Percentiles rank a stretch among this genome's conserved stretches.
phyloP scores from a whole-genome alignment of 1,140 invertebrate species.

The Drosophila subpulchrella region DNA sequence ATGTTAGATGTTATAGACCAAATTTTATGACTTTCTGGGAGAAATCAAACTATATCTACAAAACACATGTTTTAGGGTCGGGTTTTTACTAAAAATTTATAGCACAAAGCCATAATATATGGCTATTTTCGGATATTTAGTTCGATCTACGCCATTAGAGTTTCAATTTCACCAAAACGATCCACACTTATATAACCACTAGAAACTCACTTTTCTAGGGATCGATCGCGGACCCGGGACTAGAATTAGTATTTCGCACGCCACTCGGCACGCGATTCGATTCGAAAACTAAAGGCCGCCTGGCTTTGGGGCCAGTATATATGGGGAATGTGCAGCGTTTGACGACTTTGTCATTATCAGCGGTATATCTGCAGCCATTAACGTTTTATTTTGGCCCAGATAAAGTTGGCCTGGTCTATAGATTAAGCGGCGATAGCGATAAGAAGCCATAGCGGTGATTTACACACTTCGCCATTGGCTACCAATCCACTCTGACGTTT shows the following conservation, averaged over 20 bases:
- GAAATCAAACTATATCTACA: no score
- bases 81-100: no score
- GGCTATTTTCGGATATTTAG: no score
- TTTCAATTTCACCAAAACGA: slow-evolving; percentile 31
- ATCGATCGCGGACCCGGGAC: slow-evolving; percentile 17
- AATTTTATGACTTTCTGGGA: no score
- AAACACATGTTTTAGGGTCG: no score
- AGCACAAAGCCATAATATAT: no score
- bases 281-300: slow-evolving; percentile 47
- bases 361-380: slow-evolving; percentile 63
- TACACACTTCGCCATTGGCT: slow-evolving; percentile 41
- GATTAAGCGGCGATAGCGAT: slow-evolving; percentile 66
- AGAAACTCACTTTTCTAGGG: slow-evolving; percentile 22
- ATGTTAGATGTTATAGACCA: no score
- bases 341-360: slow-evolving; percentile 30
- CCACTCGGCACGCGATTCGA: slow-evolving; percentile 41
- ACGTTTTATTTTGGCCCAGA: slow-evolving; percentile 71
- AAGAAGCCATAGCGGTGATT: slow-evolving; percentile 53
- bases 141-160: neutral
- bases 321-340: slow-evolving; percentile 26
- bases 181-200: slow-evolving; percentile 17
- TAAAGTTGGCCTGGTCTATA: slow-evolving; percentile 50
- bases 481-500: slow-evolving; percentile 27
- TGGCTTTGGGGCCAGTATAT: slow-evolving; percentile 40
- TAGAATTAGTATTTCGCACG: slow-evolving; percentile 24